phyloP scores from a whole-genome alignment of 1,140 invertebrate species.

The Drosophila willistoni region DNA sequence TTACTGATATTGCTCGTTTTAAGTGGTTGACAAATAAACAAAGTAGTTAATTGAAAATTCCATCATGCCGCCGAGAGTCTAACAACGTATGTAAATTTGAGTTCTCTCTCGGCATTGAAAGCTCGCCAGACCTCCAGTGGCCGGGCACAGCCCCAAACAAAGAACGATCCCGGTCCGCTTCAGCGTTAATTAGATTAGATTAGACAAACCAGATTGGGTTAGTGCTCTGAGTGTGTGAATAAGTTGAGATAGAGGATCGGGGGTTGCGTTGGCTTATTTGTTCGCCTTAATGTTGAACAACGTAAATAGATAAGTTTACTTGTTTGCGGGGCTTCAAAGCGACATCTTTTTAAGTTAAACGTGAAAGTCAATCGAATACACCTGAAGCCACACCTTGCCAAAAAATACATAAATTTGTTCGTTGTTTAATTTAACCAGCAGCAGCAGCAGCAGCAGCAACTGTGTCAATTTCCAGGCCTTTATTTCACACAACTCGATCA shows the following conservation, averaged over 20 bases:
- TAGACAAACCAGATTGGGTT: conserved; percentile 59
- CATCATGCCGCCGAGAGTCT: background rate
- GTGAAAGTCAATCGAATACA: background rate
- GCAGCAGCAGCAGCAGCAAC: background rate
- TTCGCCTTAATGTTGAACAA: conserved; percentile 2
- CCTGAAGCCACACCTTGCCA: background rate
- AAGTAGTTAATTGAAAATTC: conserved; percentile 30
- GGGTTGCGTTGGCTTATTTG: conserved; percentile 26
- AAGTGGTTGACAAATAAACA: conserved; percentile 6
- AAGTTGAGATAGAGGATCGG: conserved; percentile 10
- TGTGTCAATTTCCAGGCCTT: background rate
- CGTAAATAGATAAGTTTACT: conserved; percentile 4
- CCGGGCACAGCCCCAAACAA: background rate
- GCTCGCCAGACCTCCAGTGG: background rate
- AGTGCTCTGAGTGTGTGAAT: conserved; percentile 19
- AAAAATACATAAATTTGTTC: background rate
- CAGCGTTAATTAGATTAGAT: conserved; percentile 70
- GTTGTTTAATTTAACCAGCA: background rate
- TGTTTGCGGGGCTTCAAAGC: background rate
- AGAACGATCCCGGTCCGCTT: conserved; percentile 29
- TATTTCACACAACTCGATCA: background rate
- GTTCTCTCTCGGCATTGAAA: conserved; percentile 2
- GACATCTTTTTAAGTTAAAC: background rate
- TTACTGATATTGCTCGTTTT: background rate
- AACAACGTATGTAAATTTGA: conserved; percentile 16